phyloP scores from a whole-genome alignment of 2,113 vertebrate genomes.

The Elaphurus davidianus region DNA sequence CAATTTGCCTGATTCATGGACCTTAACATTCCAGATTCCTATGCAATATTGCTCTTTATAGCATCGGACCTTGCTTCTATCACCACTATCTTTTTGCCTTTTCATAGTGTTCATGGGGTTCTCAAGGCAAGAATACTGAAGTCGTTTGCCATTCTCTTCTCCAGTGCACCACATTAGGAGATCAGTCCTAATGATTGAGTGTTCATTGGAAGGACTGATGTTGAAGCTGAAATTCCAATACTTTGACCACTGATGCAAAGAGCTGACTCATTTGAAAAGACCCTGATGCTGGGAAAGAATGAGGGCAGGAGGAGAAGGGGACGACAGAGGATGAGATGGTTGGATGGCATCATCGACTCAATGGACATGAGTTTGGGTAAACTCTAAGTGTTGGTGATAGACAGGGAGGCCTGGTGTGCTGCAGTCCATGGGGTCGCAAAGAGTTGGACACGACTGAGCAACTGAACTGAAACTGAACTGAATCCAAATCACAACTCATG shows the following conservation, averaged over 20 bases:
- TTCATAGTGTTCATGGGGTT: neutral
- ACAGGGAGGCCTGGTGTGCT: neutral
- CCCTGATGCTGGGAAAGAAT: neutral
- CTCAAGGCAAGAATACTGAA: neutral
- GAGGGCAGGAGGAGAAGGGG: neutral
- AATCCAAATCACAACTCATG: neutral
- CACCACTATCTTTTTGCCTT: neutral
- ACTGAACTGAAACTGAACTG: neutral
- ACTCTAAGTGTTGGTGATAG: neutral
- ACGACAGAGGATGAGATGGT: neutral
- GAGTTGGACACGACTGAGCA: neutral
- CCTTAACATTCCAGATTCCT: neutral
- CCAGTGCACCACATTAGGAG: neutral
- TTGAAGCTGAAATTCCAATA: neutral
- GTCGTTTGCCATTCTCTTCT: neutral
- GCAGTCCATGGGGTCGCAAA: neutral
- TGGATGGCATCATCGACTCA: neutral
- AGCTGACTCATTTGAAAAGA: neutral
- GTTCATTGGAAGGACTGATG: neutral
- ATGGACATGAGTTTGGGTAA: neutral
- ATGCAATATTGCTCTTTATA: neutral
- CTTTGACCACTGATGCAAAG: neutral
- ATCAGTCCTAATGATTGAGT: neutral
- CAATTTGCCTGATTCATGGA: neutral
- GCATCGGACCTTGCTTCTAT: neutral